Percentiles rank a stretch among this genome's conserved stretches.
Conservation (phyloP, 92 coral and sea anemone genomes). For the Umimayanthus chanpuru region DNA sequence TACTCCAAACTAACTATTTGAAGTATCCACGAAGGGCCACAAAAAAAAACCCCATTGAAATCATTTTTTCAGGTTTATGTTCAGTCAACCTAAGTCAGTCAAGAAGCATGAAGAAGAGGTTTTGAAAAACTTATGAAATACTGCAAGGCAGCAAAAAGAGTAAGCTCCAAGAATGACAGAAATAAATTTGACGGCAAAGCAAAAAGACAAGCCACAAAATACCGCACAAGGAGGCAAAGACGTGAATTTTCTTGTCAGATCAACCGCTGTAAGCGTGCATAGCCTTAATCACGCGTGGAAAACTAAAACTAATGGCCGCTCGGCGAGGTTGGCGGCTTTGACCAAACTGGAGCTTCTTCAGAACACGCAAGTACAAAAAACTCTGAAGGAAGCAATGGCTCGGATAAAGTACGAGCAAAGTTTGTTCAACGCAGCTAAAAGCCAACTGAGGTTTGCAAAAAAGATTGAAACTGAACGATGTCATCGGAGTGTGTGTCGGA, state of each 20-base stretch:
- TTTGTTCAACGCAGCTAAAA: constrained; percentile 45
- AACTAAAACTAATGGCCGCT: constrained; percentile 10
- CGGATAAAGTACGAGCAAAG: constrained; percentile 25
- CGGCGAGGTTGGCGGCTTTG: constrained; percentile 59
- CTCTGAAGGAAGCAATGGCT: constrained; percentile 56
- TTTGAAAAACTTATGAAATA: background rate
- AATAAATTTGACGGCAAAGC: background rate
- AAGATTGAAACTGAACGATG: constrained; percentile 37
- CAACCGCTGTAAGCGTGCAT: constrained; percentile 43
- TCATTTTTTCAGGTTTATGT: background rate
- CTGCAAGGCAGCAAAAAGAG: background rate
- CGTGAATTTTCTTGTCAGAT: constrained; percentile 56
- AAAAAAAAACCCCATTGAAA: background rate
- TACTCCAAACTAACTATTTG: background rate
- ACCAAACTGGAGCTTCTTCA: constrained; percentile 71
- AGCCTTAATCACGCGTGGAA: constrained; percentile 39
- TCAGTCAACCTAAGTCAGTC: background rate
- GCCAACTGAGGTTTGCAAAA: constrained; percentile 47
- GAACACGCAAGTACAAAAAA: constrained; percentile 72
- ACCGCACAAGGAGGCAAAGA: constrained; percentile 36
- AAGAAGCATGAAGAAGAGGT: background rate
- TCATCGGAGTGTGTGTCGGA: constrained; percentile 53
- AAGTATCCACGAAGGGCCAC: background rate
- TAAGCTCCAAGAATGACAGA: constrained; percentile 1
- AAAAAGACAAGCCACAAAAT: background rate